These are phyloP conservation scores for Hippocampus abdominalis DNA, from an alignment of 2,113 vertebrate species.

Conservation along the genomic window DNA sequence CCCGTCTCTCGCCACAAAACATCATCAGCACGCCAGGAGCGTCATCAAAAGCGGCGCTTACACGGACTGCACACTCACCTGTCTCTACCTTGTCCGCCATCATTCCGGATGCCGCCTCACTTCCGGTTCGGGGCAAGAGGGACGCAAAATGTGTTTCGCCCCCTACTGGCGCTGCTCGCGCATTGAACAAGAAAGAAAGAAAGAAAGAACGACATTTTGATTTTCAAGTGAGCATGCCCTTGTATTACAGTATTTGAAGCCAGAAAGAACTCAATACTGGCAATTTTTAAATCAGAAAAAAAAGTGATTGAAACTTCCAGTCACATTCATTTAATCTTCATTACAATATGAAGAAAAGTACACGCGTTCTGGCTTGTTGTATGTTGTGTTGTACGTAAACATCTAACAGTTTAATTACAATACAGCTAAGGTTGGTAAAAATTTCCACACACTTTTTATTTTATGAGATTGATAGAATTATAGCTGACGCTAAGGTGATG, in stretches of 20 bases:
- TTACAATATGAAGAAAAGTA: not conserved
- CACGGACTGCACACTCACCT: constrained; percentile 46
- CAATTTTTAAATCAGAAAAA: not conserved
- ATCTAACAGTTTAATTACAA: too few relatives aligned
- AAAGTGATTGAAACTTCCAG: not conserved
- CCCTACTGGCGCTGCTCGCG: constrained; percentile 13
- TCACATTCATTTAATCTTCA: not conserved
- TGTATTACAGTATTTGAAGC: not conserved
- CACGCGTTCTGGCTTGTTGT: not conserved
- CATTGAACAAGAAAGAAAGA: too few relatives aligned
- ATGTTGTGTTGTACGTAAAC: too few relatives aligned
- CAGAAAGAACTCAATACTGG: not conserved
- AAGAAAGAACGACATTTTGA: too few relatives aligned
- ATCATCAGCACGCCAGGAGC: rapidly evolving
- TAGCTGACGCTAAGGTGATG: too few relatives aligned
- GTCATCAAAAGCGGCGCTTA: constrained; percentile 20
- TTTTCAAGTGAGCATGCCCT: not conserved
- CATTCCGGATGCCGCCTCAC: constrained; percentile 50
- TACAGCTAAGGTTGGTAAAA: too few relatives aligned
- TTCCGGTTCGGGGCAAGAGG: constrained; percentile 20
- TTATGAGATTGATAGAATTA: too few relatives aligned
- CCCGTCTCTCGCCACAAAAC: not conserved
- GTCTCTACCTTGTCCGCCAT: constrained; percentile 70
- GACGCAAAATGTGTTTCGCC: not conserved
- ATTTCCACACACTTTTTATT: too few relatives aligned